phyloP scores from a whole-genome alignment of 2,113 vertebrate genomes.

The Tragulus kanchil region DNA sequence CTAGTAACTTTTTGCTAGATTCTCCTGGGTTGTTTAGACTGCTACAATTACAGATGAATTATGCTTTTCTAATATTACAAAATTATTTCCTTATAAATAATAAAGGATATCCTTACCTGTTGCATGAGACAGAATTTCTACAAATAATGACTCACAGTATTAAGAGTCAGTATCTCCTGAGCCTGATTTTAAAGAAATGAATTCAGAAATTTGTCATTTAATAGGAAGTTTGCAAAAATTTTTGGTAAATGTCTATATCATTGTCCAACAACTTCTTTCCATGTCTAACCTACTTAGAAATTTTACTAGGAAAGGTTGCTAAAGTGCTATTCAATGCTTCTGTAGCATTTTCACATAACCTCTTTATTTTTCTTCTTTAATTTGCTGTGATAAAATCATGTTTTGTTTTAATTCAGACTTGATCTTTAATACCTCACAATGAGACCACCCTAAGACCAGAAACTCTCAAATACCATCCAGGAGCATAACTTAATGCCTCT shows the following conservation, averaged over 20 bases:
- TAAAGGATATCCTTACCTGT: not conserved
- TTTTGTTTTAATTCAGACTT: conserved; percentile 51
- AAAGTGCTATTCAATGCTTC: conserved; percentile 45
- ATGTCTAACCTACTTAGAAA: conserved; percentile 51
- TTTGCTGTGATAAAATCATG: conserved; percentile 12
- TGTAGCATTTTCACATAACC: conserved; percentile 55
- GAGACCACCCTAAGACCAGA: not conserved
- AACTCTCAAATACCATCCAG: not conserved
- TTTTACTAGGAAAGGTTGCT: conserved; percentile 60
- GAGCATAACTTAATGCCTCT: not conserved
- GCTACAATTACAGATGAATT: conserved; percentile 23
- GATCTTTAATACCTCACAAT: not conserved
- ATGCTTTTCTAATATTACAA: not conserved
- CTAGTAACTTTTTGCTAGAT: conserved; percentile 35
- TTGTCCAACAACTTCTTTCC: conserved; percentile 12
- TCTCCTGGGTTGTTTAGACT: not conserved
- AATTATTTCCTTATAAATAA: no score
- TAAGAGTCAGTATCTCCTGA: not conserved
- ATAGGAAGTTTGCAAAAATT: conserved; percentile 61
- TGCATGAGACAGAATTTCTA: not conserved
- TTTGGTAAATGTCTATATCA: conserved; percentile 64
- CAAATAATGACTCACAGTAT: not conserved
- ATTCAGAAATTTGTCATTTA: conserved; percentile 62
- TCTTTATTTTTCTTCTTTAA: conserved; percentile 50
- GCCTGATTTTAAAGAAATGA: conserved; percentile 45